These are phyloP conservation scores for Cladorhizidae sp. DNA, from an alignment of 37 sponge, comb jelly and placozoan species.

Conservation along the genomic window DNA sequence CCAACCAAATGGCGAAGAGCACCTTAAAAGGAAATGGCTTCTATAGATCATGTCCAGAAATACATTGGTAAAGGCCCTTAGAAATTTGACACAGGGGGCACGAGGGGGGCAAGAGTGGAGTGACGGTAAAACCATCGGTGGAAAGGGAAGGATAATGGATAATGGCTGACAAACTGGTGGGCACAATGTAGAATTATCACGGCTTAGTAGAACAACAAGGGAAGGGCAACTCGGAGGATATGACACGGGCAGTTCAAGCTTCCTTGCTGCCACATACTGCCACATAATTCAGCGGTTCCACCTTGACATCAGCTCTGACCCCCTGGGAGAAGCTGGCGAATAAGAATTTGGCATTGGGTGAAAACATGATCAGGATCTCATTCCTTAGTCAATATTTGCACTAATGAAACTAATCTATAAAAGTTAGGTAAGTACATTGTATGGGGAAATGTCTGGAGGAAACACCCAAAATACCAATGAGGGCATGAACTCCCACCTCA, in stretches of 20 bases:
- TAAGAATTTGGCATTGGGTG: no score
- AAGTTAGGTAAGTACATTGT: no score
- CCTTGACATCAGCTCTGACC: conserved; percentile 27
- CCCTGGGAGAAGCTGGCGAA: no score
- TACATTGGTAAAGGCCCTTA: conserved; percentile 9
- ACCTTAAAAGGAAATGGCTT: neutral
- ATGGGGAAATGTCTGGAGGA: no score
- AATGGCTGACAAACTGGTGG: conserved; percentile 7
- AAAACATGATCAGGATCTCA: no score
- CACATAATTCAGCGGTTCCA: conserved; percentile 4
- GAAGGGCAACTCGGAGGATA: neutral
- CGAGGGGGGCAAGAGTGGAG: no score
- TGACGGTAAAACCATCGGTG: conserved; percentile 24
- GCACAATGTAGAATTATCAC: conserved; percentile 28
- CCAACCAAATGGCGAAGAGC: neutral
- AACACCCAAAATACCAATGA: no score
- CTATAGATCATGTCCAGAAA: neutral
- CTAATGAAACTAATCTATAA: no score
- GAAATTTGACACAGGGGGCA: neutral
- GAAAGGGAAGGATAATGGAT: conserved; percentile 18
- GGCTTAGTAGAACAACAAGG: conserved; percentile 11
- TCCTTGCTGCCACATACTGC: conserved; percentile 5
- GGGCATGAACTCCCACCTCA: no score
- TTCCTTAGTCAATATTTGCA: no score
- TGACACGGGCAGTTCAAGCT: conserved; percentile 28